Base-by-base conservation (phyloP, 92 coral and sea anemone species). In the Heliopora coerulea region DNA sequence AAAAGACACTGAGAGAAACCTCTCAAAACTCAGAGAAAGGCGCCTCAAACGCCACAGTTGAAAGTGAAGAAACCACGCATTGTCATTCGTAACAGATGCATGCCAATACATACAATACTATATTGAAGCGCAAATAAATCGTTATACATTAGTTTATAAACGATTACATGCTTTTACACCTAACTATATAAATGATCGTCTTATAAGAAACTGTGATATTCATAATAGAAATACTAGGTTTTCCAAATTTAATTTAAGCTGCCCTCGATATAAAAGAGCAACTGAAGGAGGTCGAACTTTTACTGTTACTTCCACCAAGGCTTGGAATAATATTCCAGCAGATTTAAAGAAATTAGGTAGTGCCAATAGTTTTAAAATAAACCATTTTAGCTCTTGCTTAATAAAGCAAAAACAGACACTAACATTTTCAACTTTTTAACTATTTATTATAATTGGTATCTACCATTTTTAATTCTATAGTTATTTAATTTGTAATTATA, bases 211-310 rank as follows among this genome's bases (percentile, higher is more conserved):
- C 35, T 62, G 49, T 5, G 28, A 62, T 32, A 26, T 62, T 33
- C 68, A 62, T 62, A 33, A 25, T 12, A 62, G 68, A 62, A 21
- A 33, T 12, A 33, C 68, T 33, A 41, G 49, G 13, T 62, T 8
- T 12, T 58, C 63, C 11, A 58, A 58, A 3, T 26, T 62, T 33
- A 62, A 62, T 62, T 62, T 70, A 20, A 31, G 10, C 33, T 80
- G 79, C 64, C 79, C 68, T 32, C 44, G 14, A 41, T 61, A 26
- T 50, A 80, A 62, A 7, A 59, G 41, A 32, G 33, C 10, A 20
- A 34, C 72, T 2, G 84, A 80, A 4, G 79, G 84, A 26, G 84
- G 84, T 42, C 59, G 79, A 29, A 80, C 79, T 19, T 80, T 70
- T 59, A 49, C 49, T 26, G 62, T 72, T 29, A 70, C 79, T 42